phyloP scores from a whole-genome alignment of 2,113 vertebrate genomes.

The Bucco capensis region DNA sequence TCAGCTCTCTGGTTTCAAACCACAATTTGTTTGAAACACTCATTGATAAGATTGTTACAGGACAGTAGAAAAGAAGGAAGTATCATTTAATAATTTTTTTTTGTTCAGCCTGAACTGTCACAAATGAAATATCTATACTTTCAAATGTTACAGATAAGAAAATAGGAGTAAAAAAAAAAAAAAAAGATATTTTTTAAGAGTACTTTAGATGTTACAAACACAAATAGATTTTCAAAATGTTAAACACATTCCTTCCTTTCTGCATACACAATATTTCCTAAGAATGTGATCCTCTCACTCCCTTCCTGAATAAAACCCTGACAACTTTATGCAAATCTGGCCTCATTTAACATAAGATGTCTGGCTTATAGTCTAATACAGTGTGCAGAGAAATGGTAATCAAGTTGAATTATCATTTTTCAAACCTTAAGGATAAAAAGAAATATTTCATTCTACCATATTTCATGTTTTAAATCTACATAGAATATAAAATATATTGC shows the following conservation, averaged over 20 bases:
- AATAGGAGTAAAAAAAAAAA: not conserved
- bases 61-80: not conserved
- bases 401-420: slow-evolving; percentile 8
- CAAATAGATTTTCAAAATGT: not conserved
- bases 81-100: not conserved
- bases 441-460: not conserved
- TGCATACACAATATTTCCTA: not conserved
- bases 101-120: not conserved
- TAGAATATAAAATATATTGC: not conserved
- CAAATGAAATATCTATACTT: not conserved
- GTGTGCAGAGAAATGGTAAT: not conserved
- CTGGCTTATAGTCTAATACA: not conserved
- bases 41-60: not conserved
- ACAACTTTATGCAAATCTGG: not conserved
- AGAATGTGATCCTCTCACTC: not conserved
- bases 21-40: not conserved
- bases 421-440: slow-evolving; percentile 2
- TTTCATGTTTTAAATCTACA: not conserved
- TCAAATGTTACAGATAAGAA: not conserved
- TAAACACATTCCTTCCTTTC: not conserved
- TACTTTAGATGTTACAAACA: not conserved
- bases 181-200: too few species aligned
- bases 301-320: not conserved
- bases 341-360: not conserved
- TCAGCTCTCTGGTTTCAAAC: not conserved